phyloP scores from a whole-genome alignment of 2,888 invertebrate genomes.

The Limenitis camilla region DNA sequence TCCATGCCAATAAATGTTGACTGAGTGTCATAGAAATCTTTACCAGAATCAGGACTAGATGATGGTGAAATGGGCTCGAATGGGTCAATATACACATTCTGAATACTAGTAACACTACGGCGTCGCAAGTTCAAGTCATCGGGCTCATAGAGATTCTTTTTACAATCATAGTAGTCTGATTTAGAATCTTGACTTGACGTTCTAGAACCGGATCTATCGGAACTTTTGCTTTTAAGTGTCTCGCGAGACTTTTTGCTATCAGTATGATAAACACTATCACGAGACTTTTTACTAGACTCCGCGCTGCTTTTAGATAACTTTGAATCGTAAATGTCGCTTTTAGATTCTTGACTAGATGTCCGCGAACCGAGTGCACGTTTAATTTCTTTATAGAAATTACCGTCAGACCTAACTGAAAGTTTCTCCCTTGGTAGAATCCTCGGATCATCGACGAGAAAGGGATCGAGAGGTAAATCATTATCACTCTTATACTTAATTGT shows the following conservation, averaged over 20 bases:
- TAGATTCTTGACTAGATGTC: slow-evolving; percentile 81
- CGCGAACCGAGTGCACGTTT: slow-evolving; percentile 77
- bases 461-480: slow-evolving; percentile 81
- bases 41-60: slow-evolving; percentile 80
- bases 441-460: slow-evolving; percentile 86
- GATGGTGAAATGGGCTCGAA: slow-evolving; percentile 72
- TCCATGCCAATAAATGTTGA: slow-evolving; percentile 62
- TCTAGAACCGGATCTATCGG: slow-evolving; percentile 75
- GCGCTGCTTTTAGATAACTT: slow-evolving; percentile 78
- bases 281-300: slow-evolving; percentile 78
- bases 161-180: slow-evolving; percentile 81
- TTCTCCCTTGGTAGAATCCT: slow-evolving; percentile 82
- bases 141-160: slow-evolving; percentile 65
- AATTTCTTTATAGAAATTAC: slow-evolving; percentile 81
- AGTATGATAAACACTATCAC: slow-evolving; percentile 78
- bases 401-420: slow-evolving; percentile 81
- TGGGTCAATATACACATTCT: slow-evolving; percentile 58
- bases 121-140: slow-evolving; percentile 49
- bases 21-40: slow-evolving; percentile 76
- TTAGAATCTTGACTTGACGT: slow-evolving; percentile 83
- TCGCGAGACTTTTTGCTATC: slow-evolving; percentile 79
- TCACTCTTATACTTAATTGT: slow-evolving; percentile 79
- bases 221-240: slow-evolving; percentile 77
- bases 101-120: slow-evolving; percentile 52
- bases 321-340: slow-evolving; percentile 80